phyloP scores from a whole-genome alignment of 35 echinoderm and acorn worm species.

The Ophiothrix spiculata region DNA sequence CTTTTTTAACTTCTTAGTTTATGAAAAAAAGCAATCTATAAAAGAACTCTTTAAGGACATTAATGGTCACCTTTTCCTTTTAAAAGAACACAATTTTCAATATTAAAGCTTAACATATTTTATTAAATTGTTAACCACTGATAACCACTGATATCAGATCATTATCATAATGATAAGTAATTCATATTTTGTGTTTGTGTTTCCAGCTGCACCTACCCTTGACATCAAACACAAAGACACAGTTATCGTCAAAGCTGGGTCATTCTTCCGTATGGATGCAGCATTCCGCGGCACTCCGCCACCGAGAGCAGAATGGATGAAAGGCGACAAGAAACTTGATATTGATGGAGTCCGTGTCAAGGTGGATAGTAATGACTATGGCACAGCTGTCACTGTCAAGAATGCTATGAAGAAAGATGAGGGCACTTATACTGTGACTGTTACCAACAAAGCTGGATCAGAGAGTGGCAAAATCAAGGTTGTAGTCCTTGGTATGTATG shows the following conservation, averaged over 20 bases:
- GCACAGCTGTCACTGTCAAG: slow-evolving; percentile 58
- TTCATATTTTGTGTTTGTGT: too few species aligned
- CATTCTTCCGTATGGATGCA: slow-evolving; percentile 64
- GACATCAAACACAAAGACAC: slow-evolving; percentile 54
- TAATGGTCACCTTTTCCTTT: too few species aligned
- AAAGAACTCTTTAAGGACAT: too few species aligned
- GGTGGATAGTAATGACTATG: slow-evolving; percentile 31
- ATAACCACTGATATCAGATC: too few species aligned
- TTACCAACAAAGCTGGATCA: slow-evolving; percentile 67
- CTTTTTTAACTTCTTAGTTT: too few species aligned
- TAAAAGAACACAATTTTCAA: too few species aligned
- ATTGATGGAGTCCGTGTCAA: slow-evolving; percentile 48
- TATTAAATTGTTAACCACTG: too few species aligned
- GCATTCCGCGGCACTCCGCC: slow-evolving; percentile 69
- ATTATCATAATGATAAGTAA: too few species aligned
- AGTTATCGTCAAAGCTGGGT: slow-evolving; percentile 60
- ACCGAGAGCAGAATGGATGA: slow-evolving; percentile 71
- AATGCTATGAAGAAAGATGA: slow-evolving; percentile 47
- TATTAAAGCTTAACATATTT: too few species aligned
- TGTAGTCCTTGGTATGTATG: slow-evolving; percentile 69
- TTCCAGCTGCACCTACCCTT: slow-evolving; percentile 80
- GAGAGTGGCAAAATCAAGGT: slow-evolving; percentile 78
- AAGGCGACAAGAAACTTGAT: slow-evolving; percentile 34
- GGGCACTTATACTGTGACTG: slow-evolving; percentile 63
- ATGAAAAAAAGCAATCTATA: too few species aligned